Percentiles rank a stretch among this genome's conserved stretches.
These are phyloP conservation scores for Mohoua ochrocephala DNA, from an alignment of 2,113 vertebrate genomes.

Conservation along the genomic window DNA sequence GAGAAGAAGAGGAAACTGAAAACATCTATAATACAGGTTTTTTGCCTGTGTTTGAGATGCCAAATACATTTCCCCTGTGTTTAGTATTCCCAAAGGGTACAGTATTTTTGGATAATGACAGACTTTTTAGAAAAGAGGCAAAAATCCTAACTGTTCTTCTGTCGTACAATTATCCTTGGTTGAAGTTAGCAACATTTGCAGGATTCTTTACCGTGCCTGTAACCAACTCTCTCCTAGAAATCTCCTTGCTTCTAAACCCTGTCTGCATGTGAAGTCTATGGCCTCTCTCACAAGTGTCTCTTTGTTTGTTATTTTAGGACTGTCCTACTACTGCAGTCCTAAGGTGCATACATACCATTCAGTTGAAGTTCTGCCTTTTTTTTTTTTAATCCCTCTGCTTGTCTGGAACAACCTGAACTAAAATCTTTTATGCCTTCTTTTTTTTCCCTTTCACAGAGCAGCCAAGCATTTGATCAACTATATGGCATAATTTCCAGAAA, in stretches of 20 bases:
- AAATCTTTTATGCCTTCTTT: not conserved
- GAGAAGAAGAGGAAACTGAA: not conserved
- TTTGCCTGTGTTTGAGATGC: not conserved
- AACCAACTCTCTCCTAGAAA: not conserved
- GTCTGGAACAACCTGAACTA: not conserved
- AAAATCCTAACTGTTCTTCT: not conserved
- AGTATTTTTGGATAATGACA: not conserved
- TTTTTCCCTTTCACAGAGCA: not conserved
- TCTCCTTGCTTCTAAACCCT: not conserved
- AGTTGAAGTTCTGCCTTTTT: not conserved
- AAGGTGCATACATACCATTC: not conserved
- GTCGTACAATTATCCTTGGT: not conserved
- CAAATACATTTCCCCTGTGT: not conserved
- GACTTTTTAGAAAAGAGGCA: not conserved
- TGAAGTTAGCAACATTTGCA: not conserved
- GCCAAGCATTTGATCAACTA: not conserved
- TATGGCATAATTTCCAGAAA: not conserved
- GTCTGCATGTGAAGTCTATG: not conserved
- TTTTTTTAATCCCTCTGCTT: accelerated
- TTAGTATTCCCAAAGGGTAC: not conserved
- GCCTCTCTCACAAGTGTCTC: not conserved
- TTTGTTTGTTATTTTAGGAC: not conserved
- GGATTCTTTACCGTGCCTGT: not conserved
- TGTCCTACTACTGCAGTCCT: not conserved
- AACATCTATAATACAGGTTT: not conserved